Conservation (phyloP, 2,888 invertebrate species). For the Drosophila buzzatii region DNA sequence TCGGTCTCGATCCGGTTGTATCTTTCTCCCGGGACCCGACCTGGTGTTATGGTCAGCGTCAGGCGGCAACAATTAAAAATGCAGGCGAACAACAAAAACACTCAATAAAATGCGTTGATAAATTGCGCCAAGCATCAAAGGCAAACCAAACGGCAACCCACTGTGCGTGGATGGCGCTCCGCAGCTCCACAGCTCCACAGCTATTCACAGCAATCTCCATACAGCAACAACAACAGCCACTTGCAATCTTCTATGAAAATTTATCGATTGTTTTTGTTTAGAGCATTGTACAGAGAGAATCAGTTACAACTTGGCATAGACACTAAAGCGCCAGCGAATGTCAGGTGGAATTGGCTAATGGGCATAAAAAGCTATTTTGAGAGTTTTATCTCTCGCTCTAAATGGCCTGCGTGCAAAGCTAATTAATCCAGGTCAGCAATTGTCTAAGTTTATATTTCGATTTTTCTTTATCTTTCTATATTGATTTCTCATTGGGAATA, state of each 20-base stretch:
- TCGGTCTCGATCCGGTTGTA: slow-evolving; percentile 10
- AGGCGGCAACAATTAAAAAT: slow-evolving; percentile 80
- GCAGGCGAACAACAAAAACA: slow-evolving; percentile 72
- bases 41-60: slow-evolving; percentile 80
- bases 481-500: neutral
- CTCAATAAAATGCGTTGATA: slow-evolving; percentile 83
- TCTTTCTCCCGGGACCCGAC: slow-evolving; percentile 4
- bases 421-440: slow-evolving; percentile 13
- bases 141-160: slow-evolving; percentile 64
- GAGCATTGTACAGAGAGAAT: slow-evolving; percentile 46
- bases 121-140: slow-evolving; percentile 80
- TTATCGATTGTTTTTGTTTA: slow-evolving; percentile 82
- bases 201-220: neutral
- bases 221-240: slow-evolving; percentile 43
- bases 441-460: neutral
- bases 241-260: slow-evolving; percentile 77
- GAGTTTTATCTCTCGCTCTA: neutral
- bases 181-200: slow-evolving; percentile 6
- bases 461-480: neutral
- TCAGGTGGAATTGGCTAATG: slow-evolving; percentile 33
- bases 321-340: slow-evolving; percentile 83
- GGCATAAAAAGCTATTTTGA: slow-evolving; percentile 1
- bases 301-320: slow-evolving; percentile 73
- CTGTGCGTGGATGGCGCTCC: slow-evolving; percentile 80
- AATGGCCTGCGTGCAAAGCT: neutral